phyloP scores from a whole-genome alignment of 2,797 vertebrate genomes.

The Gymnoscopelus braueri region DNA sequence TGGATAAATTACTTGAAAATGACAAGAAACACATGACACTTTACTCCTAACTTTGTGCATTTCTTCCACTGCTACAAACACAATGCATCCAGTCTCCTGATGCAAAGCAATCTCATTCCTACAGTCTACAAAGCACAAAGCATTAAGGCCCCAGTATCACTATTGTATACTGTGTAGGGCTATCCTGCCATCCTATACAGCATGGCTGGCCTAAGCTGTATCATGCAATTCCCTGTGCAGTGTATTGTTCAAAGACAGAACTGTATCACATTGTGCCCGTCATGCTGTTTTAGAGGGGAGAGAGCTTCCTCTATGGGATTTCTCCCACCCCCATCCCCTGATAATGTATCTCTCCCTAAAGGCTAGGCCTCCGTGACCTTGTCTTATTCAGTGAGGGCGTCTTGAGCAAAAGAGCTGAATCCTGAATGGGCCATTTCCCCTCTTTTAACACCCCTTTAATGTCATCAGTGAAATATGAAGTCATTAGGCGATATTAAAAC shows the following conservation, averaged over 20 bases:
- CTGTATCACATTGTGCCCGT: constrained; percentile 83
- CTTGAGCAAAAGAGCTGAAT: constrained; percentile 76
- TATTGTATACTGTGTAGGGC: constrained; percentile 51
- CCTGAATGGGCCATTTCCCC: constrained; percentile 97
- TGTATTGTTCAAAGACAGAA: constrained; percentile 76
- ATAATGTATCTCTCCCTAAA: constrained; percentile 81
- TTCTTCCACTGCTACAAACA: constrained; percentile 4
- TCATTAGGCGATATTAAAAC: constrained; percentile 99
- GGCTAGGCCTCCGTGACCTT: constrained; percentile 78
- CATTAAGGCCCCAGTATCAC: constrained; percentile 40
- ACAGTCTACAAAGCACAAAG: constrained; percentile 29
- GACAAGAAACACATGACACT: neutral
- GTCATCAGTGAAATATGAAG: constrained; percentile 99
- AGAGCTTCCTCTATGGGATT: constrained; percentile 78
- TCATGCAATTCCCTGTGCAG: constrained; percentile 70
- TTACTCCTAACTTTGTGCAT: neutral
- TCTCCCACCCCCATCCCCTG: constrained; percentile 69
- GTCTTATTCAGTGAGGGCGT: constrained; percentile 78
- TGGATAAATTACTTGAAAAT: neutral
- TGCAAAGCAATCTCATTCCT: constrained; percentile 19
- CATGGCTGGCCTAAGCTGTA: constrained; percentile 61
- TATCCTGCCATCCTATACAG: constrained; percentile 64
- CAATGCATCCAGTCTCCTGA: neutral
- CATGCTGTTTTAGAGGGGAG: constrained; percentile 79
- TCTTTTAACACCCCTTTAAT: constrained; percentile 98